Evolutionary conservation across 1,140 invertebrate genomes (phyloP).

Genomic region (Teleopsis dalmanni): DNA sequence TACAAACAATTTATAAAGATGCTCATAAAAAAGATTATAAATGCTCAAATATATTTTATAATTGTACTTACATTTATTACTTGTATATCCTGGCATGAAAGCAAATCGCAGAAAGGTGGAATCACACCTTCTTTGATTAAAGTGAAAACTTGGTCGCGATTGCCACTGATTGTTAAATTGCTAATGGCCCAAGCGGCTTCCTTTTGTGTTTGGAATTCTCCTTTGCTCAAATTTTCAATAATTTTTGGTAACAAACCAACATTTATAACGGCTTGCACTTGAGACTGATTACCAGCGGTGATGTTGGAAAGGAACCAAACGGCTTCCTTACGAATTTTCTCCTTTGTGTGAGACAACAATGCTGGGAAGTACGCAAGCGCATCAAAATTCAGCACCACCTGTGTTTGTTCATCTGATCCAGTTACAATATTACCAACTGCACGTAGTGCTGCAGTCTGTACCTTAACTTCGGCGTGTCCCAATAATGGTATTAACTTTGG

Average conservation of each 20-base stretch:
- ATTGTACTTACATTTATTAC: constrained; percentile 50
- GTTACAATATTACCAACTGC: constrained; percentile 99
- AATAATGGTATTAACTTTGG: constrained; percentile 90
- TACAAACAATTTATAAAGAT: background rate
- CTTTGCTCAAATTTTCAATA: constrained; percentile 85
- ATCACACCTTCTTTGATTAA: constrained; percentile 86
- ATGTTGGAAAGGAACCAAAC: constrained; percentile 99
- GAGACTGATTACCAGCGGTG: constrained; percentile 93
- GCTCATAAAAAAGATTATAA: too few species aligned
- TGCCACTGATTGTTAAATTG: constrained; percentile 96
- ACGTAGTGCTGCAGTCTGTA: constrained; percentile 91
- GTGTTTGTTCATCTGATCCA: constrained; percentile 97
- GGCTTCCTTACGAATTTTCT: constrained; percentile 83
- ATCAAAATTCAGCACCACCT: constrained; percentile 86
- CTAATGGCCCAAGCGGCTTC: constrained; percentile 99
- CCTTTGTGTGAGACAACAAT: constrained; percentile 75
- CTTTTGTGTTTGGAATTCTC: constrained; percentile 98
- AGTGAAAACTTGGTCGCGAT: constrained; percentile 77
- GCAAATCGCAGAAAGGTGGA: constrained; percentile 79
- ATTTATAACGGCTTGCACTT: constrained; percentile 96
- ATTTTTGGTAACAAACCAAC: constrained; percentile 89
- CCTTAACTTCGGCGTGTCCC: constrained; percentile 94
- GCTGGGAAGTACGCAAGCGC: constrained; percentile 87
- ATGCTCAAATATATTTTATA: background rate
- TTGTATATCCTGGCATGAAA: constrained; percentile 85